Percentiles rank a stretch among this genome's conserved stretches.
These are phyloP conservation scores for Melitaea cinxia DNA, from an alignment of 1,140 invertebrate genomes.

Conservation along the genomic window DNA sequence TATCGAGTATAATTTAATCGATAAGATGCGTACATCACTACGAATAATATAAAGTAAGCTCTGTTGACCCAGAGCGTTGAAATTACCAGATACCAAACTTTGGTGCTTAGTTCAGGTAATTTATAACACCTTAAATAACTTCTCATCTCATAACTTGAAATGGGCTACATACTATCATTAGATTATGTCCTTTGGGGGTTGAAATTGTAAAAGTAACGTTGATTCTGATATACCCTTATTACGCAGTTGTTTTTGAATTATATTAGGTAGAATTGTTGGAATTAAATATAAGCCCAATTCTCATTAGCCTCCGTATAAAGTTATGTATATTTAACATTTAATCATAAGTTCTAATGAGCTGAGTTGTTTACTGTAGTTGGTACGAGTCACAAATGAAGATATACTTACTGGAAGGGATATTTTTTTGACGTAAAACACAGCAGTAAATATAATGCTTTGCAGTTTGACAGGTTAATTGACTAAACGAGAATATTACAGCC, in stretches of 20 bases:
- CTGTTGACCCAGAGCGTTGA: conserved; percentile 18
- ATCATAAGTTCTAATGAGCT: too few relatives aligned
- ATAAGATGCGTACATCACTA: conserved; percentile 1
- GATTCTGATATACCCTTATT: neutral
- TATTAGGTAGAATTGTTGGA: too few relatives aligned
- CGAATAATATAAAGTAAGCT: conserved; percentile 5
- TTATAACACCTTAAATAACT: conserved; percentile 17
- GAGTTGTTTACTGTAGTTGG: too few relatives aligned
- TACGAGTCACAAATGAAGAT: too few relatives aligned
- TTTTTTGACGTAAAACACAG: too few relatives aligned
- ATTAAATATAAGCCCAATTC: too few relatives aligned
- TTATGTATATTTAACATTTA: too few relatives aligned
- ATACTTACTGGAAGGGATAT: too few relatives aligned
- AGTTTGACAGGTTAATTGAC: too few relatives aligned
- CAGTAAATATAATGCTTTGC: too few relatives aligned
- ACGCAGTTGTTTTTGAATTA: neutral
- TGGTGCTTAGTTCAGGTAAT: conserved; percentile 25
- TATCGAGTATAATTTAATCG: neutral
- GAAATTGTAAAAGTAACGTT: neutral
- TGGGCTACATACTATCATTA: conserved; percentile 1
- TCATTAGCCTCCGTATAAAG: too few relatives aligned
- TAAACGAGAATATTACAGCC: too few relatives aligned
- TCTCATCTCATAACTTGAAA: conserved; percentile 17
- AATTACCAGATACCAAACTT: conserved; percentile 29
- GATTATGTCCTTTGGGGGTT: conserved; percentile 13